Base-by-base conservation (phyloP, 2,888 invertebrate species). In the Drosophila meridionalis region DNA sequence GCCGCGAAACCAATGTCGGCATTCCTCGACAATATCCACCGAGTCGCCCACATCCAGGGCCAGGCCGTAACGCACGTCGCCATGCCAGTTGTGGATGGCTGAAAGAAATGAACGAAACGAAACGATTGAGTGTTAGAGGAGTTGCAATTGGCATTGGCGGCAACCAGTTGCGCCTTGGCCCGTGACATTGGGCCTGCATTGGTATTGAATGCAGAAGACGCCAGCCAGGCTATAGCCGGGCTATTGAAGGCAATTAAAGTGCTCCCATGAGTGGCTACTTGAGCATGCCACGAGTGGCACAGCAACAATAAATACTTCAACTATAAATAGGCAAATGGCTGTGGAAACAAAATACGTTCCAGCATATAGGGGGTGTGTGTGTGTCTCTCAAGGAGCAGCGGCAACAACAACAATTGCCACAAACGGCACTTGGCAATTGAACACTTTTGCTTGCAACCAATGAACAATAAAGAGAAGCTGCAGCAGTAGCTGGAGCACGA, bases 41-140 rank as follows among this genome's bases (percentile, higher is more conserved):
- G 97, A 96, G 92, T 98, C 98, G 69, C 98, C 98, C 85, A 98
- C 97, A 93, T 98, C 97, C 83, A 99, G 93, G 5, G 97, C 95
- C 75, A 98, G 93, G 42, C 97, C 97, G 85, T 95, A 96, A 60
- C 95, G 95, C 36, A 96, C 95, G 93, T 97, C 96, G 78, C 97
- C 96, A 92, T 96, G 92, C 97, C 97, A 98, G 92, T 98, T 98
- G 94, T 97, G 97, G 73, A 98, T 96, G 89, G 97, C 98, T 98
- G 63, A 20, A 69, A 68, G 52, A 36, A 20, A 48, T 14, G 47
- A 4, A 4, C 11, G 38, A 12, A 47, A 20, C 20, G 20, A 45
- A 45, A 48, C 32, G 6, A 50, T 32, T 53, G 40, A 61, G 6
- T 12, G 26, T 52, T 11, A 11, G 30, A 42, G 20, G 40, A 40